Evolutionary conservation across 2,888 invertebrate genomes (phyloP), one percentile per base, ranked within the genome.

Genomic region (Homarus gammarus): DNA sequence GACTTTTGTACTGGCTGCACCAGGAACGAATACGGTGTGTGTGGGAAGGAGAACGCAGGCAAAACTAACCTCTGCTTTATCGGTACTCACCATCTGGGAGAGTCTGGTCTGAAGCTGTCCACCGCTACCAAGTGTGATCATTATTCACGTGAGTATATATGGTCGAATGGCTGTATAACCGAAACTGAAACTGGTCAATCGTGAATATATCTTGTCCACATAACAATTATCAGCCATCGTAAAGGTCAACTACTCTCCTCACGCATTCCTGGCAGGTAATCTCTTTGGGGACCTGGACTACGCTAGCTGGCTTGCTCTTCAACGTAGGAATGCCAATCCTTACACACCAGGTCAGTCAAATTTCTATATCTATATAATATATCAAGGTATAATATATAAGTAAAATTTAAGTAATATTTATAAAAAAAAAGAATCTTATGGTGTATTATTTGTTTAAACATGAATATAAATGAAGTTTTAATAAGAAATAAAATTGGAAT

Each of bases 241-340:
- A n/a, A n/a, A n/a, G n/a, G n/a, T n/a, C n/a, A n/a, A n/a, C n/a
- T n/a, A n/a, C n/a, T n/a, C n/a, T n/a, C n/a, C n/a, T n/a, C n/a
- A n/a, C n/a, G n/a, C n/a, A n/a, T n/a, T n/a, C n/a, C 1, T 44
- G 38, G 15, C 70, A 87, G 87, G 87, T 22, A 61, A 87, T 27
- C 36, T 49, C 51, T 87, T 87, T 33, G 87, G 81, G 12, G 87
- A 87, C 49, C 27, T 81, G 81, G 79, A 78, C 36, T 87, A 81
- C 68, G 72, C 81, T 5, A 22, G 40, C 10, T 87, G 79, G 79
- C 27, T 70, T 51, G 44, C 79, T 22, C n/a, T 49, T n/a, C 38
- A 27, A 15, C 33, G 33, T 5, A 70, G 49, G 5, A 38, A 64
- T 12, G 84, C 33, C 73, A 56, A 51, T 18, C 64, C 38, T 2